These are phyloP conservation scores for Cistogaster globosa DNA, from an alignment of 2,888 invertebrate genomes.

Conservation along the genomic window DNA sequence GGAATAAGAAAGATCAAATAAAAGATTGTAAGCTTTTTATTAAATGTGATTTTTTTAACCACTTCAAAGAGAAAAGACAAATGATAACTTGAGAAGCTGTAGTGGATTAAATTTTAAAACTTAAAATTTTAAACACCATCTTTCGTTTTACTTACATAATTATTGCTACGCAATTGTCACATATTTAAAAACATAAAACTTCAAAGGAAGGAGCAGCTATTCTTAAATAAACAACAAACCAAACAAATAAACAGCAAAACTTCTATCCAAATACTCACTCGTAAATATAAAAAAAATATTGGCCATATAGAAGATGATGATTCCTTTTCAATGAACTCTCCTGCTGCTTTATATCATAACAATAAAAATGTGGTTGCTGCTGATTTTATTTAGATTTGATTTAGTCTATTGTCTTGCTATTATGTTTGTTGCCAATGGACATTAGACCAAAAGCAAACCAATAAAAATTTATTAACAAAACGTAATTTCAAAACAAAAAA, in stretches of 20 bases:
- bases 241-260: constrained; percentile 24
- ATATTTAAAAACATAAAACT: constrained; percentile 28
- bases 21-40: background rate
- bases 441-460: constrained; percentile 58
- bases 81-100: too few species aligned
- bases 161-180: constrained; percentile 54
- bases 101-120: too few species aligned
- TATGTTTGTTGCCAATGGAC: constrained; percentile 46
- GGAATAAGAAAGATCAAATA: background rate
- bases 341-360: constrained; percentile 33
- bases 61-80: background rate
- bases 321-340: constrained; percentile 61
- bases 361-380: constrained; percentile 19
- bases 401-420: constrained; percentile 52
- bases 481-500: constrained; percentile 30
- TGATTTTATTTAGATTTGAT: constrained; percentile 53
- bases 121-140: background rate
- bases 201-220: background rate
- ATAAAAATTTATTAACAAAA: constrained; percentile 54
- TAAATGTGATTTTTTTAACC: too few species aligned
- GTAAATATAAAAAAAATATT: background rate
- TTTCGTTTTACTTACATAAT: background rate
- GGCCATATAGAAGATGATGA: constrained; percentile 12
- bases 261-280: background rate
- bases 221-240: constrained; percentile 16